phyloP scores from a whole-genome alignment of 2,113 vertebrate species.

The Perca fluviatilis region DNA sequence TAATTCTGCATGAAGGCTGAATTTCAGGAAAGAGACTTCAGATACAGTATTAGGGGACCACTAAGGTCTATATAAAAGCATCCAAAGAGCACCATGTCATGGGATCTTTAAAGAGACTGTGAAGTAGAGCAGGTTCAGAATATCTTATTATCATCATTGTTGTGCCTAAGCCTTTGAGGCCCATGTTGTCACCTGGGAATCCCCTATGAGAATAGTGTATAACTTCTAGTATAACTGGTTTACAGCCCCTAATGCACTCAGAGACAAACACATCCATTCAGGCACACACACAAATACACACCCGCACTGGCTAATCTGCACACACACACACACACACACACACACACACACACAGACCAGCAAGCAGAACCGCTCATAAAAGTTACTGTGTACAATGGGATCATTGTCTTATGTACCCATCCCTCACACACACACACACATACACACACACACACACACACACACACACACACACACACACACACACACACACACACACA shows the following conservation, averaged over 20 bases:
- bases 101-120: not conserved
- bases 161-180: conserved; percentile 31
- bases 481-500: conserved; percentile 12
- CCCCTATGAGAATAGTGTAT: conserved; percentile 18
- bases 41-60: no score
- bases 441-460: no score
- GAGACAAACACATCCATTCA: not conserved
- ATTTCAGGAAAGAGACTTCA: no score
- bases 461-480: no score
- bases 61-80: no score
- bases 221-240: conserved; percentile 63
- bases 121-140: conserved; percentile 20
- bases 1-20: no score
- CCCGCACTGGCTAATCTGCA: conserved; percentile 21
- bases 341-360: conserved; percentile 20
- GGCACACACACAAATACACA: conserved; percentile 19
- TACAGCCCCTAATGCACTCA: not conserved
- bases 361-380: conserved; percentile 51
- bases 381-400: conserved; percentile 60
- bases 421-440: no score
- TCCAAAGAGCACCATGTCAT: no score
- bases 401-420: conserved; percentile 62
- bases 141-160: conserved; percentile 8
- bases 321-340: not conserved
- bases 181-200: conserved; percentile 32